These are phyloP conservation scores for Empidonax alnorum DNA, from an alignment of 2,113 vertebrate genomes.

Conservation along the genomic window DNA sequence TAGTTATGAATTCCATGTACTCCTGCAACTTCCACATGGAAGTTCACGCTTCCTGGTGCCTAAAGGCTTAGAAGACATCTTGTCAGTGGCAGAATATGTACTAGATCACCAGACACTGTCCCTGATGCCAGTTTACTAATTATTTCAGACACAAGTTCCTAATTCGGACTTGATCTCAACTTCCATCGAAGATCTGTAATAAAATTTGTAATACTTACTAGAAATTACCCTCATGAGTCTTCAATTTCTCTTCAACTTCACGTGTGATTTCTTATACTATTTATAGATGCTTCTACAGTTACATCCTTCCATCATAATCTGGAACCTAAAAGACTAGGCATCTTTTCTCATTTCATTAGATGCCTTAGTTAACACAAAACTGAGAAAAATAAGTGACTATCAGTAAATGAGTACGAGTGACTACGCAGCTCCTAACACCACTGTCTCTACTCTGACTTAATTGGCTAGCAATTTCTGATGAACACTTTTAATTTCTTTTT, in stretches of 20 bases:
- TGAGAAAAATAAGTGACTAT: neutral
- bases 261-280: rapidly evolving
- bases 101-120: neutral
- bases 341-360: neutral
- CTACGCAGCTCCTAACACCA: neutral
- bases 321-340: neutral
- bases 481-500: neutral
- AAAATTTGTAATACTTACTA: neutral
- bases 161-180: neutral
- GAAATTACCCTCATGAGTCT: neutral
- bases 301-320: neutral
- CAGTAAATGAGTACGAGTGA: neutral
- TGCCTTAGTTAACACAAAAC: neutral
- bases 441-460: neutral
- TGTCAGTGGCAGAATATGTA: neutral
- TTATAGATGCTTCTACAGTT: neutral
- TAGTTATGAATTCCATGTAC: neutral
- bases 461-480: neutral
- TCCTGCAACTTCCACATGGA: rapidly evolving
- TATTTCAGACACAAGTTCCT: neutral
- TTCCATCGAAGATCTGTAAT: neutral
- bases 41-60: neutral
- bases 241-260: neutral
- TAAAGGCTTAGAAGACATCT: neutral
- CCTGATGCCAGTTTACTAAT: neutral